A percentile compares a stretch with the other conserved stretches of the same genome.
These are phyloP conservation scores for Mya arenaria DNA, from an alignment of 1,140 invertebrate genomes.

Conservation along the genomic window DNA sequence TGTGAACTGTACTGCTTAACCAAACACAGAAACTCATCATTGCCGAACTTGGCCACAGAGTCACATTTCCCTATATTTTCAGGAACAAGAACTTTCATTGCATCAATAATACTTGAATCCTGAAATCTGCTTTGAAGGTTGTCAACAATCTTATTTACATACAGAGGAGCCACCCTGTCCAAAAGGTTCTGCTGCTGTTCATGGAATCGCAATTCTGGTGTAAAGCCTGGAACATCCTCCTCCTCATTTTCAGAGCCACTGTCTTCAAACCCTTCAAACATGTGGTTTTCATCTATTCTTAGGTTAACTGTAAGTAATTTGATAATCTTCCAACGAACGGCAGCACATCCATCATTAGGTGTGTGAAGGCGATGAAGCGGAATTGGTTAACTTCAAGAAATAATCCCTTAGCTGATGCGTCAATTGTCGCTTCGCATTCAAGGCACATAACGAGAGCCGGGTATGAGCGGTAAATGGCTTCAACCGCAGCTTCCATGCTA, in stretches of 20 bases:
- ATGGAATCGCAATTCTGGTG: background rate
- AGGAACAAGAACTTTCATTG: conserved; percentile 1
- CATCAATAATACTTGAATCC: background rate
- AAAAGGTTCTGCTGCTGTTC: background rate
- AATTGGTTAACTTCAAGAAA: conserved; percentile 26
- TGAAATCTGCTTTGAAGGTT: background rate
- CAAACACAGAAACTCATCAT: background rate
- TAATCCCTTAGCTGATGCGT: conserved; percentile 18
- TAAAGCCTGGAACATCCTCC: background rate
- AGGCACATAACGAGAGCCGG: conserved; percentile 35
- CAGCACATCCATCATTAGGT: conserved; percentile 39
- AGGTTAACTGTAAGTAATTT: conserved; percentile 8
- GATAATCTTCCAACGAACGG: conserved; percentile 16
- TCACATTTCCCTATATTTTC: background rate
- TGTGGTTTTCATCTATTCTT: background rate
- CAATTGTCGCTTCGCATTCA: conserved; percentile 12
- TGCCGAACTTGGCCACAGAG: conserved; percentile 9
- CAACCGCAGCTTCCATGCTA: conserved; percentile 3
- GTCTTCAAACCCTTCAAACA: conserved; percentile 25
- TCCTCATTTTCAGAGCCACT: background rate
- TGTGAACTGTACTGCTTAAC: background rate
- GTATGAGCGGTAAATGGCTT: background rate
- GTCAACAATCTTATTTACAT: background rate
- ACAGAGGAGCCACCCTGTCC: background rate
- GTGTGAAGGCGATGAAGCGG: conserved; percentile 12